phyloP scores from a whole-genome alignment of 1,140 invertebrate genomes.

The Asobara japonica region DNA sequence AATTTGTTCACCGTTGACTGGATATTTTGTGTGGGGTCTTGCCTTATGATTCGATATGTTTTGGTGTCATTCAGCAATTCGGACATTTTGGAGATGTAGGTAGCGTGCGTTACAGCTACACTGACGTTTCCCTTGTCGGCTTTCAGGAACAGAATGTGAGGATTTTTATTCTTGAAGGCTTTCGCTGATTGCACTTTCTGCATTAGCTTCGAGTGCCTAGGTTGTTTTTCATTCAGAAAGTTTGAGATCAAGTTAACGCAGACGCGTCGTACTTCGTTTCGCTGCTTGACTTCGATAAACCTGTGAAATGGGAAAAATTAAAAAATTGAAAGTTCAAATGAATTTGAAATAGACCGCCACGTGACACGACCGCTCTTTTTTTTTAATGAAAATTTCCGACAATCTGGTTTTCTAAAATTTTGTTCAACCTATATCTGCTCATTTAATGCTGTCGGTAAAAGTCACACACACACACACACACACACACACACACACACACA shows the following conservation, averaged over 20 bases:
- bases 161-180: conserved; percentile 25
- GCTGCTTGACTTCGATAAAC: not conserved
- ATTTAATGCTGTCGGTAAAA: no score
- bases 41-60: conserved; percentile 31
- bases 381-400: no score
- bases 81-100: conserved; percentile 38
- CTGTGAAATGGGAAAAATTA: no score
- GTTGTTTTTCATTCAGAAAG: not conserved
- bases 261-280: not conserved
- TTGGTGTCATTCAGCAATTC: conserved; percentile 20
- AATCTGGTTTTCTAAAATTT: no score
- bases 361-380: no score
- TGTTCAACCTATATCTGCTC: no score
- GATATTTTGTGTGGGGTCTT: conserved; percentile 23
- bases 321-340: no score
- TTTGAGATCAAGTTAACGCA: conserved; percentile 12
- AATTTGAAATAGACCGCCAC: no score
- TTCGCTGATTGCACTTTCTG: conserved; percentile 16
- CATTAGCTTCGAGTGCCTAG: not conserved
- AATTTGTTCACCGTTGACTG: conserved; percentile 29
- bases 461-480: no score
- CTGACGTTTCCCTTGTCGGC: conserved; percentile 47
- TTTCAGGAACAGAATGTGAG: conserved; percentile 34
- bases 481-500: no score
- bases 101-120: conserved; percentile 33